Conservation (phyloP, 2,888 invertebrate genomes). For the Ochlodes sylvanus region DNA sequence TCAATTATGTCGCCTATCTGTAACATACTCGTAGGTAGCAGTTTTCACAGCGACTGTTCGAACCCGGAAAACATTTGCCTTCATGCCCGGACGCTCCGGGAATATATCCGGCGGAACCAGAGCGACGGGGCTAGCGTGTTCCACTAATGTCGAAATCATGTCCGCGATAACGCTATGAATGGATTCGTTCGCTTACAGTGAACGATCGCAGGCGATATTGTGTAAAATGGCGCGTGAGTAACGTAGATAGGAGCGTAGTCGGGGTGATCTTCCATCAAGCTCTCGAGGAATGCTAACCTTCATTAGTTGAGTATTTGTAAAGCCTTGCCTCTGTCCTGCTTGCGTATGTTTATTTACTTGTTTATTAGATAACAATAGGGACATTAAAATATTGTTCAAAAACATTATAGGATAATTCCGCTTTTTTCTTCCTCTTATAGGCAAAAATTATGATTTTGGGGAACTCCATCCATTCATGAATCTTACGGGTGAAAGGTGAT, state of each 20-base stretch:
- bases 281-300: background rate
- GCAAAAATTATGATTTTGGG: no score
- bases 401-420: no score
- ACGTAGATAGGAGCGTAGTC: conserved; percentile 12
- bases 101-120: conserved; percentile 28
- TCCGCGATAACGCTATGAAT: conserved; percentile 35
- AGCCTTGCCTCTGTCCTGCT: no score
- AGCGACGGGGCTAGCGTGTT: conserved; percentile 21
- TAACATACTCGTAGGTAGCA: conserved; percentile 31
- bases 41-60: conserved; percentile 35
- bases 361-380: no score
- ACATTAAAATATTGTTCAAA: no score
- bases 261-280: background rate
- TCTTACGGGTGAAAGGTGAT: no score
- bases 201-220: conserved; percentile 29
- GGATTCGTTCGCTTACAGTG: conserved; percentile 31
- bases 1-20: conserved; percentile 35
- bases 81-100: conserved; percentile 28
- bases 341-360: no score
- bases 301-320: background rate
- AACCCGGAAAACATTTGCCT: conserved; percentile 36
- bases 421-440: no score
- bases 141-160: conserved; percentile 36
- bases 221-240: conserved; percentile 20
- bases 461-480: no score